These are phyloP conservation scores for Tinea semifulvella DNA, from an alignment of 2,888 invertebrate genomes.

Conservation along the genomic window DNA sequence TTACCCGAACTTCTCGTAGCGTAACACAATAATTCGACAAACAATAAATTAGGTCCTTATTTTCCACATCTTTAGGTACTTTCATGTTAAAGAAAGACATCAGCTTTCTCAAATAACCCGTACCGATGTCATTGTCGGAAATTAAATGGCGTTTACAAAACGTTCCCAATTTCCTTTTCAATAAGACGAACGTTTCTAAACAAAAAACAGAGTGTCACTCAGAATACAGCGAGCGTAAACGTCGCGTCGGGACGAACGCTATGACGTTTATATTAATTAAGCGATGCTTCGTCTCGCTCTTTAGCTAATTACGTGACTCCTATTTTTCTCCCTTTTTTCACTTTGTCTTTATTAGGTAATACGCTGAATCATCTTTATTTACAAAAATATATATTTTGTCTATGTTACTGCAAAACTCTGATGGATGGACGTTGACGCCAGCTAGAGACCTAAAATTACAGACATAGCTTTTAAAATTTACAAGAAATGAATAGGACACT, in stretches of 20 bases:
- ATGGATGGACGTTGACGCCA: no score
- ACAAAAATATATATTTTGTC: background rate
- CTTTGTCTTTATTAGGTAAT: conserved; percentile 11
- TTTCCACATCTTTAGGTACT: conserved; percentile 10
- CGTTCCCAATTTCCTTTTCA: conserved; percentile 12
- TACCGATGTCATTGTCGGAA: conserved; percentile 13
- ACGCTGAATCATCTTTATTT: background rate
- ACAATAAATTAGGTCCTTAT: conserved; percentile 5
- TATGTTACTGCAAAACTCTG: no score
- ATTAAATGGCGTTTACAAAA: conserved; percentile 12
- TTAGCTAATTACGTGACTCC: conserved; percentile 13
- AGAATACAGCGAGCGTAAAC: conserved; percentile 10
- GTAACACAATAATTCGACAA: background rate
- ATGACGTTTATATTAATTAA: conserved; percentile 14
- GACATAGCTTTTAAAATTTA: no score
- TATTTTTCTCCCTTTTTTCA: conserved; percentile 12
- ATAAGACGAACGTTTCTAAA: conserved; percentile 11
- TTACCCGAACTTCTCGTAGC: background rate
- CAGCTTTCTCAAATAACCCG: conserved; percentile 1
- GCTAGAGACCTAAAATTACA: no score
- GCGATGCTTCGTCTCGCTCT: conserved; percentile 12
- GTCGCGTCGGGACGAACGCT: conserved; percentile 1
- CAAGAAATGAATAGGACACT: no score
- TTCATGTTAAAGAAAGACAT: conserved; percentile 5
- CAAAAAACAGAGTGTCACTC: conserved; percentile 10